Evolutionary conservation across 2,113 vertebrate species (phyloP), one percentile per base, ranked within the genome.

Genomic region (Aix galericulata): DNA sequence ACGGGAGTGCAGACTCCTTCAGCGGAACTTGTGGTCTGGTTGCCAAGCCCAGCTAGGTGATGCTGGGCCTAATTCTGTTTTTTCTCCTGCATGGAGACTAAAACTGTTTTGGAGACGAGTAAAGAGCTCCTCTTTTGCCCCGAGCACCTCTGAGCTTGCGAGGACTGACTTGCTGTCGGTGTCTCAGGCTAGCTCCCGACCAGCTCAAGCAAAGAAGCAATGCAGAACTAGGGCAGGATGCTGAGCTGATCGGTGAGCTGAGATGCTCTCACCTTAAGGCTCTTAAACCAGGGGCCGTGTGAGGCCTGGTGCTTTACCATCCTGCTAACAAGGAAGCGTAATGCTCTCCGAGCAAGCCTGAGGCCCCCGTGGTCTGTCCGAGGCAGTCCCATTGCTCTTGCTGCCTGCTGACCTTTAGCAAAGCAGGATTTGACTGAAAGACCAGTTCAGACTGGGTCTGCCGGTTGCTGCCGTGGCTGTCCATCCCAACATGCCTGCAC

Each of bases 401-500:
- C 21, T 6, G 5, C 46, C 21, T 8, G 2, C 29, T 26, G 38
- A 48, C 62, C 40, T 56, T 32, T 21, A 32, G 40, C 34, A 50
- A 17, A 38, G 50, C 40, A 8, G 31, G 27, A 10, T 42, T 10
- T 18, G 23, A 29, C 46, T 48, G 46, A 48, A 66, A 80, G 60
- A 36, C 22, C 34, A 0, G 1, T 42, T 67, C 53, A 48, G 13
- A 27, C 18, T 21, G 63, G 20, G 5, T 31, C 63, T 81, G n/a
- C 64, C 32, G 0, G 22, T 36, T 40, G 82, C 44, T 66, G 1
- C 48, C 32, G 17, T 38, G 44, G 31, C 52, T 55, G 9, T 40
- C 21, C 34, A 13, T 56, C 59, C 17, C 23, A 0, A 0, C 15
- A 14, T 42, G 53, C 29, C 44, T 27, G 3, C 16, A 4, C 25